phyloP scores from a whole-genome alignment of 2,888 invertebrate species.

The Tetanocera ferruginea region DNA sequence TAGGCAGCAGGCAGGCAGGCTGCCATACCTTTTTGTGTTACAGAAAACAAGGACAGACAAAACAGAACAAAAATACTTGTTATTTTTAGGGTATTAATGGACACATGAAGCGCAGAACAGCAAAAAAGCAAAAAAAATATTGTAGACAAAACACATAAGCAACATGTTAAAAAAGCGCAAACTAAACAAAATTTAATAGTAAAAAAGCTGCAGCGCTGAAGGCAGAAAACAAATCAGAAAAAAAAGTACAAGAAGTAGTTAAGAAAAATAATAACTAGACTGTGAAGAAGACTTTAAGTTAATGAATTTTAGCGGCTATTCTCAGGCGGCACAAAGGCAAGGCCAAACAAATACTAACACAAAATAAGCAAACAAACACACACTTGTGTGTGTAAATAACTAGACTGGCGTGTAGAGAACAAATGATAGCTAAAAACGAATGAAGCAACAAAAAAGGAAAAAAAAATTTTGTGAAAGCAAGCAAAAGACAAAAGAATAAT shows the following conservation, averaged over 20 bases:
- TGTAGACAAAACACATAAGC: too few relatives aligned
- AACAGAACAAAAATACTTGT: too few relatives aligned
- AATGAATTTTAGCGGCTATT: background rate
- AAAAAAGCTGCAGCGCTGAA: background rate
- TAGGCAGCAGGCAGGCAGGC: too few relatives aligned
- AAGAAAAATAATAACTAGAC: background rate
- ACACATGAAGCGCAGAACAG: too few relatives aligned
- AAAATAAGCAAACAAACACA: background rate
- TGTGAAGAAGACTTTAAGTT: slow-evolving; percentile 1
- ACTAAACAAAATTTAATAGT: background rate
- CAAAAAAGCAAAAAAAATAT: too few relatives aligned
- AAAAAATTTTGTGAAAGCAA: background rate
- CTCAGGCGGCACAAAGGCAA: background rate
- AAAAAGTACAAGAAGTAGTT: background rate
- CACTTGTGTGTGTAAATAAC: background rate
- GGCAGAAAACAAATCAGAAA: background rate
- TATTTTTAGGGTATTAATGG: too few relatives aligned
- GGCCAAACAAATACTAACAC: background rate
- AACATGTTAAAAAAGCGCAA: background rate
- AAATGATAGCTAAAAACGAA: background rate
- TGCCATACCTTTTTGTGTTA: too few relatives aligned
- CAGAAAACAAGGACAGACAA: too few relatives aligned
- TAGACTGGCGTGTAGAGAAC: background rate
- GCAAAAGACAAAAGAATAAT: background rate
- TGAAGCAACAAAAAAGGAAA: background rate